Evolutionary conservation across 1,140 invertebrate species (phyloP).

Genomic region (Wiebesia pumilae): DNA sequence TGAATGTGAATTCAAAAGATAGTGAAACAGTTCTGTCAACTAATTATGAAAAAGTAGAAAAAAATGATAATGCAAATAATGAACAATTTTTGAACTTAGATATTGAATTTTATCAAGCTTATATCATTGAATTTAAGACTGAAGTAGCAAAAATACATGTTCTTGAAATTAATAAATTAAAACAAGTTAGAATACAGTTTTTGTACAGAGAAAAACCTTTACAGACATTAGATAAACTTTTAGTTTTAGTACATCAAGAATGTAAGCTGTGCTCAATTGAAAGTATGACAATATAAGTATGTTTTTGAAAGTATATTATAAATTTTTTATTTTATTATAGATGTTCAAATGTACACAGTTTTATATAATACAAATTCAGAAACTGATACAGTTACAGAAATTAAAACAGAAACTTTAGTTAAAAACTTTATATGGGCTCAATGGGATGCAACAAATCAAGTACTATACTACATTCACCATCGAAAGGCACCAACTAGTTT

Average conservation of each 20-base stretch:
- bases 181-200: constrained; percentile 87
- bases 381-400: constrained; percentile 60
- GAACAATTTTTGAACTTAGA: constrained; percentile 53
- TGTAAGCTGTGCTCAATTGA: constrained; percentile 75
- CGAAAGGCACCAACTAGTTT: constrained; percentile 80
- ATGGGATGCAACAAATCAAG: constrained; percentile 86
- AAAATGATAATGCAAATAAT: constrained; percentile 42
- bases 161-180: constrained; percentile 75
- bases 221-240: constrained; percentile 80
- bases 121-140: constrained; percentile 78
- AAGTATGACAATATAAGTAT: neutral
- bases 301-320: neutral
- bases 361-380: constrained; percentile 56
- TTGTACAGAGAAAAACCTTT: constrained; percentile 83
- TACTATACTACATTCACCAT: constrained; percentile 87
- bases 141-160: constrained; percentile 73
- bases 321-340: constrained; percentile 49
- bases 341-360: constrained; percentile 67
- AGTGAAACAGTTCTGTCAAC: constrained; percentile 51
- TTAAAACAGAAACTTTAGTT: constrained; percentile 80
- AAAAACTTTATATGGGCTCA: constrained; percentile 88
- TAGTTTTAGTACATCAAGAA: constrained; percentile 86
- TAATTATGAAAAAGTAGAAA: constrained; percentile 44
- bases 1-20: constrained; percentile 50
- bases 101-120: constrained; percentile 71